Conservation (phyloP, 2,888 invertebrate genomes). For the Hartigia nigra region DNA sequence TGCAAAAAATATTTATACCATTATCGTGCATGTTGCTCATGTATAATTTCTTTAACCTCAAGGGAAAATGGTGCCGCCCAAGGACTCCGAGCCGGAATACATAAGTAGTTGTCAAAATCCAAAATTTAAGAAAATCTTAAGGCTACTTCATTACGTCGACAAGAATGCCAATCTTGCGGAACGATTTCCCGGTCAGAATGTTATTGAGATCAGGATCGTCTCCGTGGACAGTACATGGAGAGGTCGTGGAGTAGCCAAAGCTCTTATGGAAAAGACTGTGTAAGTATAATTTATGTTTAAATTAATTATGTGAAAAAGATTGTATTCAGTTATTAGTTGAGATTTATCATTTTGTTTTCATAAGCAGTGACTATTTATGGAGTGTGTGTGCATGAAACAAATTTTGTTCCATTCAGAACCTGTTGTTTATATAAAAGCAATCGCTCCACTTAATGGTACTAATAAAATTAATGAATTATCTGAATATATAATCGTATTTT, state of each 20-base stretch:
- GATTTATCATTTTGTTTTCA: neutral
- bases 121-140: slow-evolving; percentile 75
- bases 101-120: slow-evolving; percentile 68
- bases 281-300: slow-evolving; percentile 61
- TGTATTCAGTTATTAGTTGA: neutral
- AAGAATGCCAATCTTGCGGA: slow-evolving; percentile 70
- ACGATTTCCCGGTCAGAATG: slow-evolving; percentile 69
- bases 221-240: slow-evolving; percentile 76
- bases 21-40: neutral
- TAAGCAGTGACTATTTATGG: neutral
- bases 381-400: neutral
- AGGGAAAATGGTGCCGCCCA: slow-evolving; percentile 64
- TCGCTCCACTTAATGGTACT: neutral
- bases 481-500: slow-evolving; percentile 13
- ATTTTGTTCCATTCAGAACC: neutral
- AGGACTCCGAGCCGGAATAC: slow-evolving; percentile 66
- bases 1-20: neutral
- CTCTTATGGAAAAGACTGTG: slow-evolving; percentile 73
- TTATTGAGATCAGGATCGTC: slow-evolving; percentile 74
- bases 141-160: slow-evolving; percentile 71
- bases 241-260: slow-evolving; percentile 75
- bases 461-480: neutral
- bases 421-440: slow-evolving; percentile 1
- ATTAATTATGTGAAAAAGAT: neutral
- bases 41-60: slow-evolving; percentile 23